Conservation (phyloP, 2,797 vertebrate species). For the Labeo calbasu region DNA sequence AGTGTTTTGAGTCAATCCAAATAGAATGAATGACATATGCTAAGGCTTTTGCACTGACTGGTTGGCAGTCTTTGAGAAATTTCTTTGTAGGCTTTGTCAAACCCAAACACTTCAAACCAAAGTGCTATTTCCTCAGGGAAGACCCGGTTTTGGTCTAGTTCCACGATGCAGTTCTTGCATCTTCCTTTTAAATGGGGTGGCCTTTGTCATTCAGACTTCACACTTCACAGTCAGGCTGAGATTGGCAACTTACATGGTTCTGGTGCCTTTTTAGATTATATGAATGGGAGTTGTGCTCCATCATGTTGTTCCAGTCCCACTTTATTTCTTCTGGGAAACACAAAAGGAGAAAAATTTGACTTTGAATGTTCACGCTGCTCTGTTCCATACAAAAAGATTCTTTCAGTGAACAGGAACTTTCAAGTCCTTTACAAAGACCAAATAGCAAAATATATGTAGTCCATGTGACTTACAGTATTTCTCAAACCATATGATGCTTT, state of each 20-base stretch:
- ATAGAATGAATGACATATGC: background rate
- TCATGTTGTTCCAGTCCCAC: background rate
- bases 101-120: background rate
- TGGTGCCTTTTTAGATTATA: background rate
- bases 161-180: background rate
- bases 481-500: background rate
- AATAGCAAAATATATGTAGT: background rate
- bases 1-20: constrained; percentile 6
- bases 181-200: background rate
- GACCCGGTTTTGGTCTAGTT: background rate
- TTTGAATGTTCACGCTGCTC: background rate
- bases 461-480: background rate
- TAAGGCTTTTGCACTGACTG: background rate
- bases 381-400: background rate
- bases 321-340: constrained; percentile 10
- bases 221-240: background rate
- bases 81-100: constrained; percentile 5
- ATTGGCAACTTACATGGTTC: background rate
- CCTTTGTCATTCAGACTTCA: constrained; percentile 5
- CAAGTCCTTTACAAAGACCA: background rate
- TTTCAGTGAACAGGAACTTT: background rate
- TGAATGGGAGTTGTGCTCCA: background rate
- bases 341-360: background rate
- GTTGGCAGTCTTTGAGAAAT: background rate
- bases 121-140: background rate